Percentiles rank a stretch among this genome's conserved stretches.
Conservation (phyloP, 2,888 invertebrate genomes). For the Euzophera pinguis region DNA sequence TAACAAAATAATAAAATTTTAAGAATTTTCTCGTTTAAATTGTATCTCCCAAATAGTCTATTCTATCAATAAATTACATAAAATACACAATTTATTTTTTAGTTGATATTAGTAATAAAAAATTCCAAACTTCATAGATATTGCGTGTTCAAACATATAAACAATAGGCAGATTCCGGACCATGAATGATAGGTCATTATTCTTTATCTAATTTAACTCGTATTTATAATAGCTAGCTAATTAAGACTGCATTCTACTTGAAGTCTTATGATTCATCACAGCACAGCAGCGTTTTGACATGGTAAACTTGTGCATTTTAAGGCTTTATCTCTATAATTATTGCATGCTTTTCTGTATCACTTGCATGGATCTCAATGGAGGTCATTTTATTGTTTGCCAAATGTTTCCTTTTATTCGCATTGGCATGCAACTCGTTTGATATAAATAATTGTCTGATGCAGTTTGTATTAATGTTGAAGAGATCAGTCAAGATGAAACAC, state of each 20-base stretch:
- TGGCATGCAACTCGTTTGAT: slow-evolving; percentile 44
- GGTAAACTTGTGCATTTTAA: neutral
- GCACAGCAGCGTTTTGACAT: neutral
- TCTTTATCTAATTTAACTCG: neutral
- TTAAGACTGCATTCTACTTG: slow-evolving; percentile 1
- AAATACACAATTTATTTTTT: too few relatives aligned
- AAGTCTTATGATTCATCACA: neutral
- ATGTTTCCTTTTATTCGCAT: slow-evolving; percentile 43
- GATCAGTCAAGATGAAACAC: slow-evolving; percentile 55
- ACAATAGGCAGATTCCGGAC: too few relatives aligned
- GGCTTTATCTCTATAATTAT: slow-evolving; percentile 22
- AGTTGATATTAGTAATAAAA: too few relatives aligned
- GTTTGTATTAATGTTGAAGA: slow-evolving; percentile 33
- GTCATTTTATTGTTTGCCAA: slow-evolving; percentile 65
- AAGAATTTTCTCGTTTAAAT: too few relatives aligned
- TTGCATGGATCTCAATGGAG: slow-evolving; percentile 59
- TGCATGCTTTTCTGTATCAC: slow-evolving; percentile 54
- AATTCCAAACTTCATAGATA: too few relatives aligned
- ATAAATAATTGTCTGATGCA: slow-evolving; percentile 39
- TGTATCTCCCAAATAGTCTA: too few relatives aligned
- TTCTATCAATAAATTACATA: too few relatives aligned
- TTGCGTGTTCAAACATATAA: too few relatives aligned
- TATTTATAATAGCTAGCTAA: neutral
- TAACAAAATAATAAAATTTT: too few relatives aligned
- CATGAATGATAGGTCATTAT: too few relatives aligned